phyloP scores from a whole-genome alignment of 2,113 vertebrate species.

The Bettongia penicillata region DNA sequence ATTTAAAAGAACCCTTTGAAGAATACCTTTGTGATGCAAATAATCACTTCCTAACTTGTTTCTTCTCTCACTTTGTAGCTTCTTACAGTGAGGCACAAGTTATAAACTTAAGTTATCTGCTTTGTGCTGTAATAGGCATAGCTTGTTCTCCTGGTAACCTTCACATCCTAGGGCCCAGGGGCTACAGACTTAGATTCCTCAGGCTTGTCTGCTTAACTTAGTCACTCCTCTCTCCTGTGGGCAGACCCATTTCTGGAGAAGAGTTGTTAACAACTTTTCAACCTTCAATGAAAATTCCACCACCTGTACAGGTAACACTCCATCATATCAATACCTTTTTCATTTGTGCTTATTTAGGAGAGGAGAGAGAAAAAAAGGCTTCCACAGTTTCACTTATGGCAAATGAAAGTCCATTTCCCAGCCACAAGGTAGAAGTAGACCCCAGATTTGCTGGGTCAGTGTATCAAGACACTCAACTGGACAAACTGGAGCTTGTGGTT shows the following conservation, averaged over 20 bases:
- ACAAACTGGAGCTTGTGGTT: background rate
- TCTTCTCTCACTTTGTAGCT: conserved; percentile 5
- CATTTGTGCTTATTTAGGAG: background rate
- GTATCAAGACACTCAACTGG: background rate
- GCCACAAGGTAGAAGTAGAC: background rate
- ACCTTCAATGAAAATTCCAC: background rate
- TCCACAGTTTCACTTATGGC: background rate
- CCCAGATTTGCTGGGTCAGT: background rate
- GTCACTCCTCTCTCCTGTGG: background rate
- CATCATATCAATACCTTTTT: background rate
- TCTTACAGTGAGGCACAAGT: conserved; percentile 31
- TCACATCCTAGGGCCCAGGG: background rate
- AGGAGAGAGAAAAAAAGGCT: background rate
- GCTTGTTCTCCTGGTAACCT: background rate
- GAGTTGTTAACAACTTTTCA: background rate
- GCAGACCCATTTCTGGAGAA: background rate
- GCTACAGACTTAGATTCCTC: background rate
- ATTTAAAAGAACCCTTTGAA: conserved; percentile 48
- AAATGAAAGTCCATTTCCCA: background rate
- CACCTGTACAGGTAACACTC: background rate
- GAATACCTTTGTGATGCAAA: conserved; percentile 13
- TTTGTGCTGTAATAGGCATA: background rate
- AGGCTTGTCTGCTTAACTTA: background rate
- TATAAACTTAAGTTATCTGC: background rate
- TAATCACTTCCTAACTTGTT: conserved; percentile 45